A percentile compares a stretch with the other conserved stretches of the same genome.
phyloP scores from a whole-genome alignment of 2,797 vertebrate genomes.

The Rhinogobio ventralis region DNA sequence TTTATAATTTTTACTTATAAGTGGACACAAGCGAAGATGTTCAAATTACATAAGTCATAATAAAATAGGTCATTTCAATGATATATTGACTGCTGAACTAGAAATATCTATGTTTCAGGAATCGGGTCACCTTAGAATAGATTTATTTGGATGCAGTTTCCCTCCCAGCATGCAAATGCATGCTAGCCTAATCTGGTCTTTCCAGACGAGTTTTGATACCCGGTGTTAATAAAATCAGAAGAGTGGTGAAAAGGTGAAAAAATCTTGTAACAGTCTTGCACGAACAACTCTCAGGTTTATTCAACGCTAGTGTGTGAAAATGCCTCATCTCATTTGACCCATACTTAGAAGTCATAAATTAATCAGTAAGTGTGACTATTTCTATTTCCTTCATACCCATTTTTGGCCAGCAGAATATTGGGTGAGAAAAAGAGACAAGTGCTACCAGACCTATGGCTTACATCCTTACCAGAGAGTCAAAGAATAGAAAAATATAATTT shows the following conservation, averaged over 20 bases:
- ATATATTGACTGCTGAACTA: neutral
- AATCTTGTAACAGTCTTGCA: neutral
- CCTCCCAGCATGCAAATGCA: neutral
- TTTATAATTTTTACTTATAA: neutral
- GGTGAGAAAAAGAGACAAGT: constrained; percentile 19
- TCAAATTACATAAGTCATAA: neutral
- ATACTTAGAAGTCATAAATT: constrained; percentile 18
- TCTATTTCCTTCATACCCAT: neutral
- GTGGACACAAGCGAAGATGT: neutral
- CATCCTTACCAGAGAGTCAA: neutral
- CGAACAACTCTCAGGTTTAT: constrained; percentile 1
- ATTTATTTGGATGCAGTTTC: neutral
- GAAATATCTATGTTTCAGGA: neutral
- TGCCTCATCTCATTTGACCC: constrained; percentile 19
- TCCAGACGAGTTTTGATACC: neutral
- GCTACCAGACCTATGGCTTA: neutral
- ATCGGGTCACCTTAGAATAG: neutral
- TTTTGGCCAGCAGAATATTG: neutral
- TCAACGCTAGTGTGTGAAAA: constrained; percentile 8
- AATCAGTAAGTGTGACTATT: constrained; percentile 3
- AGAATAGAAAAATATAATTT: neutral
- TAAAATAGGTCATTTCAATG: neutral
- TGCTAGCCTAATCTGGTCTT: neutral
- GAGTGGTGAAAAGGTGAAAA: neutral
- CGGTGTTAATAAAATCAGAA: constrained; percentile 2